Evolutionary conservation across 2,797 vertebrate genomes (phyloP).

Genomic region (Linurgus olivaceus): DNA sequence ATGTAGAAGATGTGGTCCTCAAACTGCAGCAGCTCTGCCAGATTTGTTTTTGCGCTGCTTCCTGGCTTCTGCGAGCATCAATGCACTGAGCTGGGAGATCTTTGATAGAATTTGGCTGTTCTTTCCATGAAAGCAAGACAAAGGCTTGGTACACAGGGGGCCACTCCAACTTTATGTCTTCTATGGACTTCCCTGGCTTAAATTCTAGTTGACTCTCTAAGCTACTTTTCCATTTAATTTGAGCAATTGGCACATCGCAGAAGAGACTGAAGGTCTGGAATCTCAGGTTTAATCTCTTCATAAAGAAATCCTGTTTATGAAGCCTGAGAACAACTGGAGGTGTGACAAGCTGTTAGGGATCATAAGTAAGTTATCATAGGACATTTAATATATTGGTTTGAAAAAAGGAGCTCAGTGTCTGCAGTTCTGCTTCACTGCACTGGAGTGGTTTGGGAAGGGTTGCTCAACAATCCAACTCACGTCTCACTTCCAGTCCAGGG

Average conservation of each 20-base stretch:
- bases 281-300: not conserved
- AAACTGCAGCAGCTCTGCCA: not conserved
- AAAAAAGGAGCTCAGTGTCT: not conserved
- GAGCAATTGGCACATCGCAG: not conserved
- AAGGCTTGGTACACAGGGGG: not conserved
- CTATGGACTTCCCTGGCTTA: not conserved
- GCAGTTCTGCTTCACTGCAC: accelerated
- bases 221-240: not conserved
- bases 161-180: not conserved
- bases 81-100: not conserved
- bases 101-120: not conserved
- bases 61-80: not conserved
- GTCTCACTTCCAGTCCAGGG: not conserved
- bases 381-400: not conserved
- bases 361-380: not conserved
- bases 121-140: not conserved
- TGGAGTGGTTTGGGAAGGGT: not conserved
- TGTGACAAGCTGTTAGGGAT: not conserved
- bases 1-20: not conserved
- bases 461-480: not conserved
- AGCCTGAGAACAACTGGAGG: not conserved
- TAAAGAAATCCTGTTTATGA: not conserved
- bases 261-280: not conserved
- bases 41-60: not conserved
- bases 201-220: not conserved